Conservation (phyloP, 2,888 invertebrate species). For the Euspilapteryx auroguttella region DNA sequence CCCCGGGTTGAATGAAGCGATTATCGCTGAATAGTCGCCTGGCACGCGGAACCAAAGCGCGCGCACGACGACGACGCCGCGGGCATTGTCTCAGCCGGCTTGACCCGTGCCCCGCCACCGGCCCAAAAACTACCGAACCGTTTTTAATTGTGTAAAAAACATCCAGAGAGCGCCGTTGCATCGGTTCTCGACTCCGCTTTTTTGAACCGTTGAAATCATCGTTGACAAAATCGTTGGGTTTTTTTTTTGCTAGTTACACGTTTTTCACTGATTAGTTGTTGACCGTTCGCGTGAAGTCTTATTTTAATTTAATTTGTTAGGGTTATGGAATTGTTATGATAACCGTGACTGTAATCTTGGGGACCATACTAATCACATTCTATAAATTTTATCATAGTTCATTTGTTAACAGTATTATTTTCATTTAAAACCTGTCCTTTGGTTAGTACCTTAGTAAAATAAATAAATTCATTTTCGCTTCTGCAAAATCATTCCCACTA, state of each 20-base stretch:
- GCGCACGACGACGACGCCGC: slow-evolving; percentile 36
- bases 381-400: no score
- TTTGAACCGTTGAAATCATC: not conserved
- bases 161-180: not conserved
- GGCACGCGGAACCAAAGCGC: slow-evolving; percentile 51
- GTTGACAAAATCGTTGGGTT: not conserved
- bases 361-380: no score
- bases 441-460: no score
- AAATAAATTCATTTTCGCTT: no score
- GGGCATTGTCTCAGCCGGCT: slow-evolving; percentile 49
- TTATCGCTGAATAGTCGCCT: slow-evolving; percentile 48
- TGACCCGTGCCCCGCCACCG: slow-evolving; percentile 55
- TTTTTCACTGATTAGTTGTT: no score
- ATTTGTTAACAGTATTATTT: no score
- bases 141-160: slow-evolving; percentile 43
- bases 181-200: not conserved
- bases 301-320: not conserved
- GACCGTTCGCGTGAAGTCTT: no score
- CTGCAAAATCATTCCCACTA: not conserved
- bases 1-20: slow-evolving; percentile 52
- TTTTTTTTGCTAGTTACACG: not conserved
- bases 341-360: no score
- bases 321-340: no score
- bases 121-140: slow-evolving; percentile 23
- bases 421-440: no score